Percentiles rank a stretch among this genome's conserved stretches.
Conservation (phyloP, 2,113 vertebrate genomes). For the Hippocampus zosterae region DNA sequence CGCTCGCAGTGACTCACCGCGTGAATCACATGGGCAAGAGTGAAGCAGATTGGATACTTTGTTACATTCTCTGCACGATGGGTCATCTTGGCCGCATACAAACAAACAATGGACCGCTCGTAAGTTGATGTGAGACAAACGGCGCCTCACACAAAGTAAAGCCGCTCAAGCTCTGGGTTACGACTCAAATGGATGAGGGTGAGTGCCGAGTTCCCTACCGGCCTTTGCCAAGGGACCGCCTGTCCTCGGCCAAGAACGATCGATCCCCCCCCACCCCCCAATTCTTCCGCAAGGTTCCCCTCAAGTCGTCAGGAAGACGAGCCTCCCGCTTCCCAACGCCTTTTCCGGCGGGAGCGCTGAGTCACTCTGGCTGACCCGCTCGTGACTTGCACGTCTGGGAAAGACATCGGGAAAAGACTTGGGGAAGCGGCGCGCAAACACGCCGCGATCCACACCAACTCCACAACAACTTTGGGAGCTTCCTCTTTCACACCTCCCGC, state of each 20-base stretch:
- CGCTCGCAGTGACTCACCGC: background rate
- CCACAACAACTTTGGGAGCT: background rate
- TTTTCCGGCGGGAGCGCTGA: slow-evolving; percentile 45
- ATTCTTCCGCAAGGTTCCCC: background rate
- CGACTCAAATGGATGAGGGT: no score
- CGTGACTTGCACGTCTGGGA: slow-evolving; percentile 41
- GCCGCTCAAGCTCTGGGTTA: no score
- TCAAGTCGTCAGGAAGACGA: background rate
- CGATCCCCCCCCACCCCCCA: no score
- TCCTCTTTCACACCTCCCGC: background rate
- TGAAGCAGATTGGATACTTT: background rate
- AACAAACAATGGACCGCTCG: no score
- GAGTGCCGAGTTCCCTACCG: background rate
- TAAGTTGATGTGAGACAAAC: no score
- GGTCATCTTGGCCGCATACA: background rate
- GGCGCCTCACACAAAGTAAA: no score
- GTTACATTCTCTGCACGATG: background rate
- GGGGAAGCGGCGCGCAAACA: slow-evolving; percentile 16
- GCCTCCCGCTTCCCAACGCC: slow-evolving; percentile 13
- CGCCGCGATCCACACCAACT: background rate
- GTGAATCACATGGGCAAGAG: background rate
- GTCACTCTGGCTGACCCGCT: slow-evolving; percentile 50
- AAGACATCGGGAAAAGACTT: slow-evolving; percentile 41
- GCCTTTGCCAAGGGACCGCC: no score
- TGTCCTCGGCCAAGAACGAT: background rate